Percentiles rank a stretch among this genome's conserved stretches.
These are phyloP conservation scores for Parnassius glacialis DNA, from an alignment of 2,888 invertebrate genomes.

Conservation along the genomic window DNA sequence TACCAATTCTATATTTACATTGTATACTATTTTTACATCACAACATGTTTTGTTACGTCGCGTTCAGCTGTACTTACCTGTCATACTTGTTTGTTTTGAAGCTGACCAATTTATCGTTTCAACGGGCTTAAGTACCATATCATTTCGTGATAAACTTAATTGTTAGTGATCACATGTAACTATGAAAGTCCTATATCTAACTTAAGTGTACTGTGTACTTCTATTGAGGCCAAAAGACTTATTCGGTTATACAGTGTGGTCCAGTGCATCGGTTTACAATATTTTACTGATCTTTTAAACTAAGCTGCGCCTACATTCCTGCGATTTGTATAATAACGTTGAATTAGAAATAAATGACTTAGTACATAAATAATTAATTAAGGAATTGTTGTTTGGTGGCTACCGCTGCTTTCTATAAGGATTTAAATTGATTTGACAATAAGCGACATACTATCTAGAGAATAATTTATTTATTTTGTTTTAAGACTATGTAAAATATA, in stretches of 20 bases:
- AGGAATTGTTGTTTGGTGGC: constrained; percentile 52
- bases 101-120: constrained; percentile 28
- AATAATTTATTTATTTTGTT: constrained; percentile 78
- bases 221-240: constrained; percentile 3
- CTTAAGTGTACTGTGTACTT: neutral
- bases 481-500: constrained; percentile 77
- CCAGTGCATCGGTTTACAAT: neutral
- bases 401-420: constrained; percentile 39
- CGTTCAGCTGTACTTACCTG: constrained; percentile 25
- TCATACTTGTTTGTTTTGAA: neutral
- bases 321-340: constrained; percentile 46
- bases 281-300: neutral
- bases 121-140: constrained; percentile 28
- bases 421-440: constrained; percentile 74
- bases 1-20: constrained; percentile 18
- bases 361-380: constrained; percentile 61
- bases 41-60: neutral
- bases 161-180: neutral
- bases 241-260: neutral
- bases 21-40: constrained; percentile 16
- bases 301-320: constrained; percentile 19
- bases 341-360: constrained; percentile 47
- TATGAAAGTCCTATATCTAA: neutral
- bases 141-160: neutral
- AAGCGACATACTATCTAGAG: constrained; percentile 71